A percentile compares a stretch with the other conserved stretches of the same genome.
Evolutionary conservation across 2,113 vertebrate species (phyloP).

Genomic region (Catharus bicknelli): DNA sequence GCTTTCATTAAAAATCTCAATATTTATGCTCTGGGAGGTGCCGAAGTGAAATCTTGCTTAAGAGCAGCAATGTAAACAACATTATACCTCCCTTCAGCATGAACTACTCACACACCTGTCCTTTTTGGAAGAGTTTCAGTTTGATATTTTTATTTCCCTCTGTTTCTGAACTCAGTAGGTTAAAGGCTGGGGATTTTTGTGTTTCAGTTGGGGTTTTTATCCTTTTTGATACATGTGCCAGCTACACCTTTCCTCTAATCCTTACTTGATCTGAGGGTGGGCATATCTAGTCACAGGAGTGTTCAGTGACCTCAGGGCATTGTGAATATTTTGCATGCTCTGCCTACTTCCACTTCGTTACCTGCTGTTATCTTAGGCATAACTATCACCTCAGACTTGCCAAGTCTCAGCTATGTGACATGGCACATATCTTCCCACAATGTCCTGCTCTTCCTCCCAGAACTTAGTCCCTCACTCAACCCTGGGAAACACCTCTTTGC

Average conservation of each 20-base stretch:
- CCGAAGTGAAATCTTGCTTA: neutral
- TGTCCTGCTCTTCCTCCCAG: neutral
- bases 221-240: slow-evolving; percentile 6
- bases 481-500: neutral
- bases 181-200: neutral
- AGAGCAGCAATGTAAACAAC: slow-evolving; percentile 34
- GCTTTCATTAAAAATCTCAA: slow-evolving; percentile 2
- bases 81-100: neutral
- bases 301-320: slow-evolving; percentile 22
- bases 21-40: slow-evolving; percentile 47
- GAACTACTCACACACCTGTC: slow-evolving; percentile 67
- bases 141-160: slow-evolving; percentile 52
- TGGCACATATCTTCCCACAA: slow-evolving; percentile 34
- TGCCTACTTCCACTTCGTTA: neutral
- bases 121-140: slow-evolving; percentile 67
- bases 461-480: neutral
- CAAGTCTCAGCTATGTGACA: slow-evolving; percentile 17
- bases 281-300: neutral
- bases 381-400: slow-evolving; percentile 4
- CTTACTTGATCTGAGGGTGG: neutral
- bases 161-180: neutral
- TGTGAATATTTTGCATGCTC: slow-evolving; percentile 13
- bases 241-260: neutral
- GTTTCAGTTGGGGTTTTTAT: neutral
- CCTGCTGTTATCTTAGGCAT: neutral